Percentiles rank a stretch among this genome's conserved stretches.
phyloP scores from a whole-genome alignment of 92 coral and sea anemone species.

The Parazoanthus swiftii region DNA sequence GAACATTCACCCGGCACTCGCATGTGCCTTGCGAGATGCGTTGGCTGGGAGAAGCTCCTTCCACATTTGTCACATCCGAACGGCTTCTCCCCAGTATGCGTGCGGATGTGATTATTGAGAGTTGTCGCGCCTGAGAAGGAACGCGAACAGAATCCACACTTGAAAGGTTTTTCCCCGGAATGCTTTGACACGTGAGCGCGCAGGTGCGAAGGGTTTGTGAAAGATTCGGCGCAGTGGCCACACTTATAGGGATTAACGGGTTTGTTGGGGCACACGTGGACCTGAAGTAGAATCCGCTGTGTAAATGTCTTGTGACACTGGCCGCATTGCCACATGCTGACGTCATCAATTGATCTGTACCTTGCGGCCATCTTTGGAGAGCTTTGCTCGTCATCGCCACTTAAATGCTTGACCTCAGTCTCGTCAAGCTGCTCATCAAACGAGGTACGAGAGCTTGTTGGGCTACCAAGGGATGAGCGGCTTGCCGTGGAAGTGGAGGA shows the following conservation, averaged over 20 bases:
- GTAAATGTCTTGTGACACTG: constrained; percentile 84
- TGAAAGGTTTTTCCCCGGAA: constrained; percentile 86
- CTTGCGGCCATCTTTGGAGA: constrained; percentile 9
- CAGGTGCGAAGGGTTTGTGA: constrained; percentile 78
- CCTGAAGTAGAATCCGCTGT: constrained; percentile 77
- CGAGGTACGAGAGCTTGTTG: constrained; percentile 5
- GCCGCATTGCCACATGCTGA: constrained; percentile 75
- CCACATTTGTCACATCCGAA: constrained; percentile 71
- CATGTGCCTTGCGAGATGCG: constrained; percentile 71
- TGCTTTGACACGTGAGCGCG: constrained; percentile 90
- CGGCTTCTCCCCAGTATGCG: constrained; percentile 88
- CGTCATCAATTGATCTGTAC: constrained; percentile 45
- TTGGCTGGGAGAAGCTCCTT: constrained; percentile 71
- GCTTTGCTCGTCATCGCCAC: constrained; percentile 30
- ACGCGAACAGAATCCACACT: constrained; percentile 94
- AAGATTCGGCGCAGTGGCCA: constrained; percentile 81
- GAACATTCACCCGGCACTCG: constrained; percentile 62
- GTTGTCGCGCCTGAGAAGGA: constrained; percentile 96
- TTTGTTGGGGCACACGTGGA: constrained; percentile 82
- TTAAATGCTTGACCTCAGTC: not conserved
- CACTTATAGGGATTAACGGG: constrained; percentile 86
- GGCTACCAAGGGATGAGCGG: constrained; percentile 30
- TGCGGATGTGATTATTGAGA: constrained; percentile 84
- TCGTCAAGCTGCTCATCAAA: constrained; percentile 6
- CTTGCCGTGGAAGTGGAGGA: constrained; percentile 27